Conservation (phyloP, 2,113 vertebrate species). For the Grus americana region DNA sequence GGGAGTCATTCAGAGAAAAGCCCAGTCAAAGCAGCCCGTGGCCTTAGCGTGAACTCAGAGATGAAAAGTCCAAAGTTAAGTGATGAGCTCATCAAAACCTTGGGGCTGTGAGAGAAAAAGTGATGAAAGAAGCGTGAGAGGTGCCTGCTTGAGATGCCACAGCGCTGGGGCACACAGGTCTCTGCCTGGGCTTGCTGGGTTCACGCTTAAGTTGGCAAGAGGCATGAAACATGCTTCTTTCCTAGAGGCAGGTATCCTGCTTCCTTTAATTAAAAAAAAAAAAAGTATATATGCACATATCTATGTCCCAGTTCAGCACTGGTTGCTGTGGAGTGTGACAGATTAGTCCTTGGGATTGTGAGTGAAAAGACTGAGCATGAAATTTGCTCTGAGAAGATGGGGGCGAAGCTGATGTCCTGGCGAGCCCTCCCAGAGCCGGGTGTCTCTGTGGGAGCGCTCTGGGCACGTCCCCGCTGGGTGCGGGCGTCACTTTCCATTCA, state of each 20-base stretch:
- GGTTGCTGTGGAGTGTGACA: not conserved
- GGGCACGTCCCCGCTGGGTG: not conserved
- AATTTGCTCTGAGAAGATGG: not conserved
- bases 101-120: constrained; percentile 35
- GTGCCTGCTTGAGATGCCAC: constrained; percentile 52
- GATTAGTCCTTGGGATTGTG: not conserved
- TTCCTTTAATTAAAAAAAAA: not conserved
- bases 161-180: constrained; percentile 3
- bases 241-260: not conserved
- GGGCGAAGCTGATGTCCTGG: not conserved
- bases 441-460: not conserved
- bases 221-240: not conserved
- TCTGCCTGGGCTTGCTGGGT: constrained; percentile 25
- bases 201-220: not conserved
- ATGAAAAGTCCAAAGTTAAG: constrained; percentile 61
- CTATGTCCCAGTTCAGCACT: not conserved
- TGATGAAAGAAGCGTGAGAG: not conserved
- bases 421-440: not conserved
- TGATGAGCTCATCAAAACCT: constrained; percentile 62
- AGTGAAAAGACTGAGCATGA: not conserved
- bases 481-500: not conserved
- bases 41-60: constrained; percentile 69
- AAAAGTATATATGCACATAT: not conserved
- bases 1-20: constrained; percentile 77
- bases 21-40: constrained; percentile 73